A percentile compares a stretch with the other conserved stretches of the same genome.
Conservation (phyloP, 2,888 invertebrate genomes). For the Drosophila phalerata region DNA sequence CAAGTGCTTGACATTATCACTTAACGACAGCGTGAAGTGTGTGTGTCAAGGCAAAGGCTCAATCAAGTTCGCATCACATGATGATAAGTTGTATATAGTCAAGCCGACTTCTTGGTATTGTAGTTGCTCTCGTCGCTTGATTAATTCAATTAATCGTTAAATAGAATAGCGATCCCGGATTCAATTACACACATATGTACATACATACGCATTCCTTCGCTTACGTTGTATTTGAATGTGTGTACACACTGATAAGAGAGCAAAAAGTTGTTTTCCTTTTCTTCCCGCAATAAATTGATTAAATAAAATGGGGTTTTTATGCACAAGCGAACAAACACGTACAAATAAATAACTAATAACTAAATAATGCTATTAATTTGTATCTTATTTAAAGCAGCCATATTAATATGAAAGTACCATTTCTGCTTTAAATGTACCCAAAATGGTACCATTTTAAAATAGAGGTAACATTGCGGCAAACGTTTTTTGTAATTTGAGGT, state of each 20-base stretch:
- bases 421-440: not conserved
- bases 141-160: slow-evolving; percentile 69
- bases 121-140: slow-evolving; percentile 43
- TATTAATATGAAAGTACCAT: not conserved
- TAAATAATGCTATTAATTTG: not conserved
- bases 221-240: not conserved
- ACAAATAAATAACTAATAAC: too few species aligned
- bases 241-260: slow-evolving; percentile 23
- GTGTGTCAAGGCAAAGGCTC: slow-evolving; percentile 63
- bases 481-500: slow-evolving; percentile 4
- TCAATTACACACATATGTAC: slow-evolving; percentile 33
- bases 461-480: not conserved
- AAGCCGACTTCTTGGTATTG: slow-evolving; percentile 17
- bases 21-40: slow-evolving; percentile 44
- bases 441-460: not conserved
- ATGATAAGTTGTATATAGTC: slow-evolving; percentile 45
- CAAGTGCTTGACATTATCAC: slow-evolving; percentile 50
- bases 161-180: slow-evolving; percentile 72
- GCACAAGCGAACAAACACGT: not conserved
- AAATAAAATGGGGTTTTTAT: slow-evolving; percentile 14
- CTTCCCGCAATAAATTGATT: slow-evolving; percentile 7
- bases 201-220: slow-evolving; percentile 1
- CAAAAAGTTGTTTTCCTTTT: slow-evolving; percentile 6
- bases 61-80: slow-evolving; percentile 64
- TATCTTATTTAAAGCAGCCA: not conserved